Evolutionary conservation across 2,888 invertebrate genomes (phyloP).

Genomic region (Lycocerus yunnanus): DNA sequence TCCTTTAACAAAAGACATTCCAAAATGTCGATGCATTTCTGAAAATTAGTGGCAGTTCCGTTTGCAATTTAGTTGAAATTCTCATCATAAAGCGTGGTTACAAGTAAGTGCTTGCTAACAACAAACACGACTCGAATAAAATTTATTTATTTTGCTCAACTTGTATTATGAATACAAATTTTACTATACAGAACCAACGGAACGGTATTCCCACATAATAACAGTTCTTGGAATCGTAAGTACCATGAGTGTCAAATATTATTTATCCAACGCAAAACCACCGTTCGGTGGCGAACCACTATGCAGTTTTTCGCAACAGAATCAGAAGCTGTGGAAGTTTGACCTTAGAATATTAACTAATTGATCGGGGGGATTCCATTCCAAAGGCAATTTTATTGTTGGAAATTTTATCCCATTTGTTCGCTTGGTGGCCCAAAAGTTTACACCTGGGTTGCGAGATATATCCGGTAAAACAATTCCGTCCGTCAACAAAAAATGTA

Average conservation of each 20-base stretch:
- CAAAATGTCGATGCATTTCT: conserved; percentile 35
- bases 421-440: too few relatives aligned
- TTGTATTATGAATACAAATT: conserved; percentile 36
- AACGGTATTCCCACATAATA: conserved; percentile 37
- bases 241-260: neutral
- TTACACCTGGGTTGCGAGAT: too few relatives aligned
- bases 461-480: too few relatives aligned
- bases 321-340: neutral
- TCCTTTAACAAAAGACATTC: conserved; percentile 38
- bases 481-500: too few relatives aligned
- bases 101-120: conserved; percentile 37
- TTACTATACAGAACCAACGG: conserved; percentile 15
- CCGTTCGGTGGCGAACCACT: conserved; percentile 2
- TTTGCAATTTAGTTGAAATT: conserved; percentile 34
- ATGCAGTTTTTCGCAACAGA: neutral
- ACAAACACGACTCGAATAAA: conserved; percentile 32
- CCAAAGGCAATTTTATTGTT: neutral
- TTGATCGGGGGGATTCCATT: neutral
- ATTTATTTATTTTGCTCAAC: conserved; percentile 19
- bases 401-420: neutral
- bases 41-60: conserved; percentile 39
- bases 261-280: conserved; percentile 12
- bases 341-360: neutral
- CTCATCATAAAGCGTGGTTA: conserved; percentile 9
- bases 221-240: conserved; percentile 16